Evolutionary conservation across 2,888 invertebrate genomes (phyloP).

Genomic region (Protodeltote pygarga): DNA sequence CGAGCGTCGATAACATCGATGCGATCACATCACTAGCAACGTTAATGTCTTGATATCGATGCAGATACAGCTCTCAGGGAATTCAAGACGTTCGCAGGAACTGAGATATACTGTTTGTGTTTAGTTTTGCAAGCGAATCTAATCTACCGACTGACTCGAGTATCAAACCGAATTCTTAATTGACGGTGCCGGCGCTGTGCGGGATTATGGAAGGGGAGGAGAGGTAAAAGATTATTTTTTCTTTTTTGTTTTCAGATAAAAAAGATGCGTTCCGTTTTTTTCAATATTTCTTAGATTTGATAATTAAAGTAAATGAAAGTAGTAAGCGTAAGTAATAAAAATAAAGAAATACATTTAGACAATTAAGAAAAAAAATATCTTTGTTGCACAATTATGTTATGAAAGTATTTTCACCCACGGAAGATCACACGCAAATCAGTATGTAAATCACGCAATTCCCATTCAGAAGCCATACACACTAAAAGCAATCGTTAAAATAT

Average conservation of each 20-base stretch:
- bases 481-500: conserved; percentile 36
- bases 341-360: too few species aligned
- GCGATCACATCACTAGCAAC: conserved; percentile 37
- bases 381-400: background rate
- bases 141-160: too few species aligned
- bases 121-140: background rate
- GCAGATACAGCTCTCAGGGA: conserved; percentile 9
- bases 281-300: too few species aligned
- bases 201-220: too few species aligned
- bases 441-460: conserved; percentile 35
- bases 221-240: too few species aligned
- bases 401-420: conserved; percentile 15
- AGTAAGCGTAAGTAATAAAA: too few species aligned
- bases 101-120: conserved; percentile 1
- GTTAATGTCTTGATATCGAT: conserved; percentile 43
- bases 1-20: conserved; percentile 38
- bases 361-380: too few species aligned
- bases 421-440: conserved; percentile 19
- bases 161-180: too few species aligned
- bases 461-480: conserved; percentile 19
- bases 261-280: too few species aligned
- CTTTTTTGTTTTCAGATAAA: too few species aligned
- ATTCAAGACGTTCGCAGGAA: conserved; percentile 1
- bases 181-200: too few species aligned
- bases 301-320: too few species aligned